Conservation (phyloP, 2,113 vertebrate species). For the Rousettus leschenaultii region DNA sequence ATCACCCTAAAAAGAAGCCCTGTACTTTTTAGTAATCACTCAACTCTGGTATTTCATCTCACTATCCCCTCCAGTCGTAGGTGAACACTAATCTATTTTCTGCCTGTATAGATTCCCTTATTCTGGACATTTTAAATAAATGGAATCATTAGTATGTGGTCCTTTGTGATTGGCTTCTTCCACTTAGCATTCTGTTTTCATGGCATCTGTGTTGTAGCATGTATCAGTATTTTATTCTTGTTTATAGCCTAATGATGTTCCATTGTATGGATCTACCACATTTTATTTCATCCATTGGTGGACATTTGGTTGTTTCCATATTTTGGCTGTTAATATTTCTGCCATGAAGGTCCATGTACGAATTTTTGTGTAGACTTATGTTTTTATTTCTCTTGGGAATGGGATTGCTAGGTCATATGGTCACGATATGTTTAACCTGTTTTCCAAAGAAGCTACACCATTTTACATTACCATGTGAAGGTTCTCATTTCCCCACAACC, state of each 20-base stretch:
- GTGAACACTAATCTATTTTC: background rate
- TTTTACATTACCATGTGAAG: background rate
- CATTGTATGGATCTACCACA: background rate
- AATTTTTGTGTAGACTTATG: background rate
- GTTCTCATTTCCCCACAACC: background rate
- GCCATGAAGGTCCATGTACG: background rate
- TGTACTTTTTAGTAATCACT: background rate
- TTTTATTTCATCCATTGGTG: background rate
- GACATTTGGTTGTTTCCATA: background rate
- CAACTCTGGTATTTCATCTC: background rate
- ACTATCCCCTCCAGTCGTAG: background rate
- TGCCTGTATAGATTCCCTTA: background rate
- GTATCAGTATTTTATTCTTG: background rate
- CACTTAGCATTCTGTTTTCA: background rate
- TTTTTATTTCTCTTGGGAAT: conserved; percentile 40
- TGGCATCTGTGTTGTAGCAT: background rate
- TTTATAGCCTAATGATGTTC: background rate
- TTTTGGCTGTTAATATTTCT: background rate
- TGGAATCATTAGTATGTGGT: background rate
- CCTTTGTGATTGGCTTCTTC: background rate
- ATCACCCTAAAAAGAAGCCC: background rate
- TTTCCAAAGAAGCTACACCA: background rate
- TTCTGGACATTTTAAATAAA: background rate
- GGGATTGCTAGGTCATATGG: background rate
- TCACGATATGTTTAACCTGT: background rate